Base-by-base conservation (phyloP, 2,113 vertebrate species). In the Columba livia region DNA sequence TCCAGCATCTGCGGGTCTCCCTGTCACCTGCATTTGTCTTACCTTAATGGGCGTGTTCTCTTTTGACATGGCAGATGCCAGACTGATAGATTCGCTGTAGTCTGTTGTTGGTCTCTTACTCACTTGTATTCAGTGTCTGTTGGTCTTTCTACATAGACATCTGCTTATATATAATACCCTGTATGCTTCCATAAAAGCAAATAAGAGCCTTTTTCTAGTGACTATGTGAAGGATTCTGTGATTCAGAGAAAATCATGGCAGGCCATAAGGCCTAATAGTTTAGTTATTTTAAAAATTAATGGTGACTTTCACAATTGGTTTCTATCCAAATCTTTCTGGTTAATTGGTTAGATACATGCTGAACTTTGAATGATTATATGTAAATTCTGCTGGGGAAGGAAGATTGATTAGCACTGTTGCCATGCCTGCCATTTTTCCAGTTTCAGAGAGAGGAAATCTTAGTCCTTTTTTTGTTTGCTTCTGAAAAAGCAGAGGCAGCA, bases 1-100 rank as follows among this genome's bases (percentile, higher is more conserved):
- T 53, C 69, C 38, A n/a, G 48, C 0, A 0, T 67, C 85, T 54
- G 7, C 0, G 0, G 42, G 67, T 44, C 34, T 60, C 71, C 13
- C 31, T 44, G 28, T 82, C 31, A 50, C 20, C 62, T 61, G 26
- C 38, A 61, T 88, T 81, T 89, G 72, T 93, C 83, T 92, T 67
- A 48, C 56, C 32, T 84, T 67, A 93, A 83, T 6, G 10, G 83
- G 42, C 32, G 4, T 1, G 0, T 66, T 94, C 28, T 67, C 66
- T 51, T 75, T 74, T 5, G 2, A 5, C n/a, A 15, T 47, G 53
- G 60, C 79, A 85, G 50, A 48, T 56, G 38, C 73, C 71, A 53
- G 42, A 58, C 62, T 70, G 65, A 51, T n/a, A 57, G 31, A 60
- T 54, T 64, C 57, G 32, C n/a, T 67, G 57, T 61, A 51, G 16